Conservation (phyloP, 2,113 vertebrate species). For the Garra rufa region DNA sequence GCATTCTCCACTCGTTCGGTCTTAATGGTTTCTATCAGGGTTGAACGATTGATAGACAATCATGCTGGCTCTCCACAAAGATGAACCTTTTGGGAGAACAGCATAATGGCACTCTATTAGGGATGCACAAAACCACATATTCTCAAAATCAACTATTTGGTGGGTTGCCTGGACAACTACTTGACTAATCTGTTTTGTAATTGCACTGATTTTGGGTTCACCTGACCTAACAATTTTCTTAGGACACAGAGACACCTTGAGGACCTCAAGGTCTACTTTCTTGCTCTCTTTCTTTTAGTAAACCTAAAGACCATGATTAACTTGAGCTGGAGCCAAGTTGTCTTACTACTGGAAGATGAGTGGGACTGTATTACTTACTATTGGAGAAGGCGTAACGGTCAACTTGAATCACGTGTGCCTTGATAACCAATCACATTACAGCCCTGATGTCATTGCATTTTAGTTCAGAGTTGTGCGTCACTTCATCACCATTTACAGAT, state of each 20-base stretch:
- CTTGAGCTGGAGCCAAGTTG: too few relatives aligned
- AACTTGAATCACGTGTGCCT: too few relatives aligned
- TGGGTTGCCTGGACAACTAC: background rate
- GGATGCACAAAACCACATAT: background rate
- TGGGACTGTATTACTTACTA: too few relatives aligned
- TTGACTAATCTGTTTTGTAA: background rate
- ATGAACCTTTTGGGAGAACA: conserved; percentile 3
- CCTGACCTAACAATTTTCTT: background rate
- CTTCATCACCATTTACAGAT: too few relatives aligned
- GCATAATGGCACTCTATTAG: background rate
- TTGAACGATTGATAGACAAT: conserved; percentile 45
- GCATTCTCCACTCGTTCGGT: conserved; percentile 58
- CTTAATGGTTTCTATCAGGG: conserved; percentile 61
- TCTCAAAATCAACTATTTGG: background rate
- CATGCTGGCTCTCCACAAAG: conserved; percentile 15
- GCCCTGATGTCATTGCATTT: too few relatives aligned
- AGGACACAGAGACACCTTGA: background rate
- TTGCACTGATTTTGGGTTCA: background rate
- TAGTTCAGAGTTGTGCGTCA: too few relatives aligned
- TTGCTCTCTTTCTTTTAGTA: too few relatives aligned
- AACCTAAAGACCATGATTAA: too few relatives aligned
- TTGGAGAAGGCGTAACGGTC: too few relatives aligned
- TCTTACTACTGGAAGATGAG: too few relatives aligned
- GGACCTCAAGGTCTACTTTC: background rate
- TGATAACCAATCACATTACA: too few relatives aligned